Percentiles rank a stretch among this genome's conserved stretches.
Conservation (phyloP, 2,113 vertebrate genomes). For the Seriola aureovittata region DNA sequence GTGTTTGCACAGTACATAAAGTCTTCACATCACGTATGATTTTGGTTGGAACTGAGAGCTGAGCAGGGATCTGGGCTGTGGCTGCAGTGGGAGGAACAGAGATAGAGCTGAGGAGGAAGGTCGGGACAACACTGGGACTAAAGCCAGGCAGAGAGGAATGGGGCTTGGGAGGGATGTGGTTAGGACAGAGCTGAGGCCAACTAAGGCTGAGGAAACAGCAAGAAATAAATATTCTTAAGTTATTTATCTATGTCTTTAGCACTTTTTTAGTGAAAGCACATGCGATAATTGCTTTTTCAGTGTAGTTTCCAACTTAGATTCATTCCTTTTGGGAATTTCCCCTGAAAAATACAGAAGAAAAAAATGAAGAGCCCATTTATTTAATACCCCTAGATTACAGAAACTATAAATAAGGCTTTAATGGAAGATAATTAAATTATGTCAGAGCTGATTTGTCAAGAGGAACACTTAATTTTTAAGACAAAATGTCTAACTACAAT, state of each 20-base stretch:
- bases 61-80: slow-evolving; percentile 57
- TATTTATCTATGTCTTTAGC: slow-evolving; percentile 44
- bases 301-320: slow-evolving; percentile 13
- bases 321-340: slow-evolving; percentile 1
- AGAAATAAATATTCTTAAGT: slow-evolving; percentile 11
- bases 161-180: slow-evolving; percentile 66
- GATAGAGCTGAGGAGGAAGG: slow-evolving; percentile 52
- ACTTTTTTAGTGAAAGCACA: slow-evolving; percentile 42
- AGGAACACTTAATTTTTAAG: slow-evolving; percentile 18
- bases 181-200: slow-evolving; percentile 42
- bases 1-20: slow-evolving; percentile 22
- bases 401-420: slow-evolving; percentile 36
- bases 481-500: slow-evolving; percentile 15
- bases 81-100: slow-evolving; percentile 60
- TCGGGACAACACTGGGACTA: slow-evolving; percentile 45
- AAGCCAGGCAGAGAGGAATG: slow-evolving; percentile 66
- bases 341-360: not conserved
- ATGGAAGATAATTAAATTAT: slow-evolving; percentile 26
- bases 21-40: slow-evolving; percentile 39
- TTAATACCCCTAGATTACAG: slow-evolving; percentile 25
- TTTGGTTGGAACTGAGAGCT: slow-evolving; percentile 30
- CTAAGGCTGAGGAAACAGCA: slow-evolving; percentile 51
- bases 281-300: slow-evolving; percentile 21
- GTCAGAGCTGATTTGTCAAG: slow-evolving; percentile 13
- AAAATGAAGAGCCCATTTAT: not conserved